Conservation (phyloP, 2,888 invertebrate genomes). For the Noctua janthe region DNA sequence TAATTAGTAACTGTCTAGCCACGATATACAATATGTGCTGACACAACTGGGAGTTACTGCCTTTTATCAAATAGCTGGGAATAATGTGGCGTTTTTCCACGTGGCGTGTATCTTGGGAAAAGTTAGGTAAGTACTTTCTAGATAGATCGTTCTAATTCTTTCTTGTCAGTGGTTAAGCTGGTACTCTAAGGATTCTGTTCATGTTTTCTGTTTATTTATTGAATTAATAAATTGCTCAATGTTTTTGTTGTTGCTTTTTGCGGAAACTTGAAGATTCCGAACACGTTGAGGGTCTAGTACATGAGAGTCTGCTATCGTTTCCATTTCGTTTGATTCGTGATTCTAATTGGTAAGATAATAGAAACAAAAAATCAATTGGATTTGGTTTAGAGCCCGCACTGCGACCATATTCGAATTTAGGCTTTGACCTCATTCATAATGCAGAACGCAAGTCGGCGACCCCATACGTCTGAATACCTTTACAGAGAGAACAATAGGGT, state of each 20-base stretch:
- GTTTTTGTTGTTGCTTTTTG: background rate
- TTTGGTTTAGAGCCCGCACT: slow-evolving; percentile 70
- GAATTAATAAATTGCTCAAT: background rate
- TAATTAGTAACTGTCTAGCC: slow-evolving; percentile 38
- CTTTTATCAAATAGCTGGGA: slow-evolving; percentile 29
- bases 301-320: background rate
- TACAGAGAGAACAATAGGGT: slow-evolving; percentile 70
- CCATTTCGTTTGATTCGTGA: slow-evolving; percentile 9
- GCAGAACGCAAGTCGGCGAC: slow-evolving; percentile 76
- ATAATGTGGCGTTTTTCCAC: slow-evolving; percentile 22
- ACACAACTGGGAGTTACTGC: slow-evolving; percentile 27
- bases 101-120: slow-evolving; percentile 3
- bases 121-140: slow-evolving; percentile 16
- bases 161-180: slow-evolving; percentile 26
- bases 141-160: slow-evolving; percentile 38
- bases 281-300: background rate
- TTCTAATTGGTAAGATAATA: slow-evolving; percentile 38
- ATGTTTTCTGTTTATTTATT: slow-evolving; percentile 12
- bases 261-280: background rate
- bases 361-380: slow-evolving; percentile 59
- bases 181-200: slow-evolving; percentile 6
- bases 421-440: slow-evolving; percentile 87
- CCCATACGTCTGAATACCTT: slow-evolving; percentile 71
- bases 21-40: slow-evolving; percentile 13
- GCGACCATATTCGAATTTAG: slow-evolving; percentile 77